A percentile compares a stretch with the other conserved stretches of the same genome.
These are phyloP conservation scores for Trachelus troglodyta DNA, from an alignment of 2,888 invertebrate species.

Conservation along the genomic window DNA sequence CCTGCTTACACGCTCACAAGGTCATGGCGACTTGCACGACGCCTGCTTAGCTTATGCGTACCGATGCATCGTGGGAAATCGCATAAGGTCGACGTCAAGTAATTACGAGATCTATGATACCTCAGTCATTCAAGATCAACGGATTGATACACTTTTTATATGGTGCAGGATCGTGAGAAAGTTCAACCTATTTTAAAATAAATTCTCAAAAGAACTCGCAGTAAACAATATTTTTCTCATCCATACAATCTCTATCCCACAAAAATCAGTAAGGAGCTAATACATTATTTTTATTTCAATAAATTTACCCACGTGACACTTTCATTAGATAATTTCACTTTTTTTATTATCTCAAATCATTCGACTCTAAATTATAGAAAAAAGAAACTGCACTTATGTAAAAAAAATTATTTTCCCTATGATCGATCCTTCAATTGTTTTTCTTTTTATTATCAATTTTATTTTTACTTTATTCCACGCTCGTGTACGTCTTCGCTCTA, in stretches of 20 bases:
- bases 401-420: neutral
- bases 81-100: neutral
- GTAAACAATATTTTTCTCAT: neutral
- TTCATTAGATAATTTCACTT: neutral
- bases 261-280: neutral
- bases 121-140: neutral
- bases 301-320: neutral
- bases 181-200: neutral
- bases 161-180: neutral
- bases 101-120: neutral
- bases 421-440: neutral
- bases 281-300: neutral
- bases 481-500: slow-evolving; percentile 47
- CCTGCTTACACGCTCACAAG: neutral
- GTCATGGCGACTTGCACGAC: neutral
- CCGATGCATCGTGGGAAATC: neutral
- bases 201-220: neutral
- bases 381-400: neutral
- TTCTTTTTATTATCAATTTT: slow-evolving; percentile 9
- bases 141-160: neutral
- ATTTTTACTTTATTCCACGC: slow-evolving; percentile 10
- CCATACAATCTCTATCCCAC: too few relatives aligned
- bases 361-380: neutral
- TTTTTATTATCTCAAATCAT: neutral
- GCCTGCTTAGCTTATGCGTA: neutral